Conservation (phyloP, 2,797 vertebrate species). For the Lagodon rhomboides region DNA sequence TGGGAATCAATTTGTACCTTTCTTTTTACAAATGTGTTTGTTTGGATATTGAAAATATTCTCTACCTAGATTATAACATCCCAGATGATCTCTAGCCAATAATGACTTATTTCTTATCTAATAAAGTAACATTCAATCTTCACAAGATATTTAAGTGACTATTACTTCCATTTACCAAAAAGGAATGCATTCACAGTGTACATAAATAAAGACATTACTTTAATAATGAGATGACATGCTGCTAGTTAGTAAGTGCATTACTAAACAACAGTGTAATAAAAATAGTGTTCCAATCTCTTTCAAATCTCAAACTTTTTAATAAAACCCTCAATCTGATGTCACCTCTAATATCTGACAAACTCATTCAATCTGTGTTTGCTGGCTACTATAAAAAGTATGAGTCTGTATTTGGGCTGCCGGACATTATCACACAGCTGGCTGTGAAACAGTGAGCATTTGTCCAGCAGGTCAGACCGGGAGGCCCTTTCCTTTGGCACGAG, state of each 20-base stretch:
- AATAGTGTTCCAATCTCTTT: constrained; percentile 34
- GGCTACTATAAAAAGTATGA: constrained; percentile 6
- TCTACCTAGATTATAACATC: constrained; percentile 41
- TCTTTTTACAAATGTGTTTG: background rate
- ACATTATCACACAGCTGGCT: constrained; percentile 41
- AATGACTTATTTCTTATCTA: constrained; percentile 28
- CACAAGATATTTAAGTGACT: constrained; percentile 23
- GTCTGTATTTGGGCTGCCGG: constrained; percentile 35
- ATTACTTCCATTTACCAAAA: constrained; percentile 9
- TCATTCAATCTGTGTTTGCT: constrained; percentile 18
- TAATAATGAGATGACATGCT: constrained; percentile 21
- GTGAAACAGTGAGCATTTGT: constrained; percentile 45
- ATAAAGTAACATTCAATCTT: constrained; percentile 46
- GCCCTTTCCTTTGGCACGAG: constrained; percentile 76
- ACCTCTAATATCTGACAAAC: constrained; percentile 33
- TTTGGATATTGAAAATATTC: constrained; percentile 19
- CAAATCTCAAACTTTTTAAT: background rate
- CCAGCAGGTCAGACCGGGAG: constrained; percentile 36
- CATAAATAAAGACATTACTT: constrained; percentile 22
- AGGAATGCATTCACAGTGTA: constrained; percentile 14
- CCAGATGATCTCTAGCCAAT: constrained; percentile 44
- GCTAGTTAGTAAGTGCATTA: constrained; percentile 22
- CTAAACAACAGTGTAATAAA: constrained; percentile 28
- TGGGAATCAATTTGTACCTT: constrained; percentile 9
- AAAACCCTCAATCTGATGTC: constrained; percentile 33